Base-by-base conservation (phyloP, 2,797 vertebrate genomes). In the Eidolon dupreanum region DNA sequence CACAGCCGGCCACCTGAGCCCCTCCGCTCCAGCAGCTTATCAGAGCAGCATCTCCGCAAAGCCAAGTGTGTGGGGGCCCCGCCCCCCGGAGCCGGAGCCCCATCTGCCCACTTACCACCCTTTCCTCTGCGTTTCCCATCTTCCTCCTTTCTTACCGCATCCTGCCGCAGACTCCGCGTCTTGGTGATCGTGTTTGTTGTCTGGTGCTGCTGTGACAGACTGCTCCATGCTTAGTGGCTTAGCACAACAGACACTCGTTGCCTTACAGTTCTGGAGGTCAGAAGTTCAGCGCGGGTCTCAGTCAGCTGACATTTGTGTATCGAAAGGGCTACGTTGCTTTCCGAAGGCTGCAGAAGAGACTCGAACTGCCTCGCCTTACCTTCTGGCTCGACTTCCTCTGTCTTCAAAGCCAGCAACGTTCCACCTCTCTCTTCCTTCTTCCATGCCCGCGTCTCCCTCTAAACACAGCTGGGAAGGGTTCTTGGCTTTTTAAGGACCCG, bases 271-370 rank as follows among this genome's bases (percentile, higher is more conserved):
- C 59, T 33, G 3, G 36, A 65, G 12, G 13, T 36, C 28, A 88
- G 70, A 77, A 90, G 1, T 66, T 22, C 10, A 51, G 43, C 0
- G 6, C 3, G 1, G 26, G 26, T 36, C 66, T 43, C 55, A 49
- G 31, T 2, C 43, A 31, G 20, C 49, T 49, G 2, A 28, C 46
- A 81, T 17, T 5, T 22, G 6, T 16, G 17, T n/a, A 12, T 7
- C 3, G 26, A 28, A 6, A 15, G 4, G 28, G 13, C n/a, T 28
- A 0, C 0, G 0, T 61, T 81, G 2, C 41, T 43, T 83, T 55
- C 33, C 59, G 22, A 49, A 71, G 63, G 4, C 31, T 51, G 10
- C 2, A 28, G 20, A 11, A 66, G 6, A 43, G 1, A 81, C n/a
- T 24, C n/a, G 1, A 1, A 2, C 43, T 41, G 6, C 55, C 51